These are phyloP conservation scores for Panopea generosa DNA, from an alignment of 2,888 invertebrate genomes.

Conservation along the genomic window DNA sequence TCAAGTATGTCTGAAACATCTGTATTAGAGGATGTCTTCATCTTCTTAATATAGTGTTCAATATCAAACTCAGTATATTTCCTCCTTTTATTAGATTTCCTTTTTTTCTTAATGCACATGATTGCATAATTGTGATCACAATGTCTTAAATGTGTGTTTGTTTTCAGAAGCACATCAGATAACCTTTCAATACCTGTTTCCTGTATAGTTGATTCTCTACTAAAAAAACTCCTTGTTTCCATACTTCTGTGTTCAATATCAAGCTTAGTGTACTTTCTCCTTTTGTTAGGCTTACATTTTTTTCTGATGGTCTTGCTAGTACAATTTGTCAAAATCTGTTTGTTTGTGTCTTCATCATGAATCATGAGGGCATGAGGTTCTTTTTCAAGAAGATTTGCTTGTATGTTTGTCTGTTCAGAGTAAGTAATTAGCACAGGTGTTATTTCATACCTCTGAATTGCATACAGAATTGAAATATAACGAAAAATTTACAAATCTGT, in stretches of 20 bases:
- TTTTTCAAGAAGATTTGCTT: constrained; percentile 2
- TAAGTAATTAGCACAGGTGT: background rate
- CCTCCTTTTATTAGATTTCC: constrained; percentile 2
- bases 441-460: background rate
- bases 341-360: constrained; percentile 1
- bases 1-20: constrained; percentile 2
- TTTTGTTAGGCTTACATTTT: constrained; percentile 1
- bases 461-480: background rate
- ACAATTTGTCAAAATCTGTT: constrained; percentile 3
- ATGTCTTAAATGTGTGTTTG: constrained; percentile 2
- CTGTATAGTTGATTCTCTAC: constrained; percentile 3
- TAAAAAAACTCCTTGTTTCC: background rate
- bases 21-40: constrained; percentile 1
- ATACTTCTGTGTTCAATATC: constrained; percentile 3
- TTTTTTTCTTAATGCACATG: background rate
- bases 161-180: constrained; percentile 3
- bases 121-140: constrained; percentile 1
- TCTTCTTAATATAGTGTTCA: constrained; percentile 1
- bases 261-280: constrained; percentile 3
- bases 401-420: constrained; percentile 3
- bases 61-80: constrained; percentile 3
- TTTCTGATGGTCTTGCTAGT: constrained; percentile 1
- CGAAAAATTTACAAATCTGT: background rate
- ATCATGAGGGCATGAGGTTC: constrained; percentile 3
- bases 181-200: background rate